A percentile compares a stretch with the other conserved stretches of the same genome.
Conservation (phyloP, 2,797 vertebrate genomes). For the Poeciliopsis presidionis region DNA sequence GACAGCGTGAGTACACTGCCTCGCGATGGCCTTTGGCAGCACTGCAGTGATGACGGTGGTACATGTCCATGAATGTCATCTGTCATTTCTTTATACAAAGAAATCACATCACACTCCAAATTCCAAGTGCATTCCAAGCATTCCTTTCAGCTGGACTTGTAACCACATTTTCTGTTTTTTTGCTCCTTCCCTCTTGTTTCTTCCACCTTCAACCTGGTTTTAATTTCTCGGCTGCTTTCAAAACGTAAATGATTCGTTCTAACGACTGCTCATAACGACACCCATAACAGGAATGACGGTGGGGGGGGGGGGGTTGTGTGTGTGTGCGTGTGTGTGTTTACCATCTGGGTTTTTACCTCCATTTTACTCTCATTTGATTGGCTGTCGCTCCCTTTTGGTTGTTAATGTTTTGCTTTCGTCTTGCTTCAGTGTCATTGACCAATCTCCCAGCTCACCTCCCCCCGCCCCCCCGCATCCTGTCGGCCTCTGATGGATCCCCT, state of each 20-base stretch:
- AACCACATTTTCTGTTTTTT: slow-evolving; percentile 73
- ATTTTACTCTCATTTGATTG: slow-evolving; percentile 28
- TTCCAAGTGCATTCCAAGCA: slow-evolving; percentile 31
- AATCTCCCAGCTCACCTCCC: slow-evolving; percentile 44
- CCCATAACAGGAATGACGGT: slow-evolving; percentile 57
- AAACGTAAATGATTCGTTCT: slow-evolving; percentile 25
- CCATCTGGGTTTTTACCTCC: slow-evolving; percentile 9
- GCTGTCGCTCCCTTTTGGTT: slow-evolving; percentile 38
- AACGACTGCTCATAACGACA: slow-evolving; percentile 43
- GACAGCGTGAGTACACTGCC: slow-evolving; percentile 89
- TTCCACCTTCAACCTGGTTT: slow-evolving; percentile 65
- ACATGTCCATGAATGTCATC: neutral
- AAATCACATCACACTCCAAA: slow-evolving; percentile 53
- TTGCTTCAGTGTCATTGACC: slow-evolving; percentile 66
- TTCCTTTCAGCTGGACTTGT: slow-evolving; percentile 55
- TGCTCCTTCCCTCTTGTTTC: slow-evolving; percentile 78
- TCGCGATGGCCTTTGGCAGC: slow-evolving; percentile 8
- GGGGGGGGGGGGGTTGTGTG: no score
- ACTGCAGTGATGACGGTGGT: neutral
- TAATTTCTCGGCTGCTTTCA: slow-evolving; percentile 46
- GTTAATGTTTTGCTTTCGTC: slow-evolving; percentile 43
- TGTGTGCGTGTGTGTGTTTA: neutral
- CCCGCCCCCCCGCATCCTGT: slow-evolving; percentile 51
- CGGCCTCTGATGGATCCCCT: slow-evolving; percentile 65
- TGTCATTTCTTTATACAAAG: neutral